Evolutionary conservation across 2,888 invertebrate genomes (phyloP).

Genomic region (Drosophila siamana): DNA sequence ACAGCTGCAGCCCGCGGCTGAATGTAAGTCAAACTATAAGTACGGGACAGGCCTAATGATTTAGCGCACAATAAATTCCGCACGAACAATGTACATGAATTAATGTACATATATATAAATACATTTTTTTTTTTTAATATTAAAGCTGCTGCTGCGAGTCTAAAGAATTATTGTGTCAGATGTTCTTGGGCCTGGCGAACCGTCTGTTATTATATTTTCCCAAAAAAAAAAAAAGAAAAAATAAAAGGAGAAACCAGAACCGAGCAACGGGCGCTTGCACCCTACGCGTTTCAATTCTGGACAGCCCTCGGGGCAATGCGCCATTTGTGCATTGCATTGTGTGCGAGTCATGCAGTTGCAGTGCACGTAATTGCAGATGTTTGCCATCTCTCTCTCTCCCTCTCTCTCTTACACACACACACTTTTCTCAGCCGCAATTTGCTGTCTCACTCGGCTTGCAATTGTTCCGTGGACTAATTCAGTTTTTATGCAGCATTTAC

Average conservation of each 20-base stretch:
- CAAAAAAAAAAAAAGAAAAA: not conserved
- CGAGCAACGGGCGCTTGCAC: conserved; percentile 20
- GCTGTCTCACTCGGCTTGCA: conserved; percentile 41
- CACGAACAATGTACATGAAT: conserved; percentile 5
- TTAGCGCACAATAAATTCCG: conserved; percentile 60
- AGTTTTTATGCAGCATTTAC: conserved; percentile 75
- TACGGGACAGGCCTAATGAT: conserved; percentile 44
- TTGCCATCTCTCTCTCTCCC: not conserved
- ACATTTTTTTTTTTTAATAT: conserved; percentile 6
- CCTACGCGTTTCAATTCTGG: conserved; percentile 38
- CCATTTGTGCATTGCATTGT: conserved; percentile 53
- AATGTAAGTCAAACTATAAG: conserved; percentile 28
- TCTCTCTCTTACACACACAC: conserved; percentile 9
- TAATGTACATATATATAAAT: not conserved
- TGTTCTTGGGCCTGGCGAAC: conserved; percentile 45
- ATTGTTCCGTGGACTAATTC: conserved; percentile 67
- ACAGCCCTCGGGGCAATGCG: conserved; percentile 64
- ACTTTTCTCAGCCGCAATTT: not conserved
- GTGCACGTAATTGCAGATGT: conserved; percentile 39
- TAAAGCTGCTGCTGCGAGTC: not conserved
- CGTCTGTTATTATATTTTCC: conserved; percentile 68
- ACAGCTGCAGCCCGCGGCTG: conserved; percentile 16
- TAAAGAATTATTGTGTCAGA: conserved; percentile 71
- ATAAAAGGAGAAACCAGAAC: not conserved
- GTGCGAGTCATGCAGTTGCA: conserved; percentile 25